phyloP scores from a whole-genome alignment of 2,113 vertebrate species.

The Chlorodrepanis virens region DNA sequence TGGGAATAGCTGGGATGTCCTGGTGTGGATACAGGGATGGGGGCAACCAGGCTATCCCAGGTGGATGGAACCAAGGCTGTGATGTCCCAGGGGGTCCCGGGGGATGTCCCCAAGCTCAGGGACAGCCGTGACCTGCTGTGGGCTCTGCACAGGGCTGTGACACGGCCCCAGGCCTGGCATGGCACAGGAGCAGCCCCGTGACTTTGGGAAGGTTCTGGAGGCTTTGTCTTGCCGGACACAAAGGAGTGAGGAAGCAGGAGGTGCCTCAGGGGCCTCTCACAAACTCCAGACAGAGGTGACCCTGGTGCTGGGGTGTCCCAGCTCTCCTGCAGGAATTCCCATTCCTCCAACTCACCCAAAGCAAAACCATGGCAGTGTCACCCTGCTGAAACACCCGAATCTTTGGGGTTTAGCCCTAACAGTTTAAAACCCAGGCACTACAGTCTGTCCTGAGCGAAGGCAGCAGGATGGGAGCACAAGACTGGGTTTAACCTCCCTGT shows the following conservation, averaged over 20 bases:
- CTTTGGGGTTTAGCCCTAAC: neutral
- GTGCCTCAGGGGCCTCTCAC: neutral
- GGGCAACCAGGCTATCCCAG: neutral
- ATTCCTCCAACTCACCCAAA: neutral
- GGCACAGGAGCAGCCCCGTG: neutral
- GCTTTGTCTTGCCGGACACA: accelerated
- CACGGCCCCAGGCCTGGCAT: accelerated
- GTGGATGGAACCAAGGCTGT: no score
- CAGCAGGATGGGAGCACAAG: neutral
- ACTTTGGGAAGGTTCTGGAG: accelerated
- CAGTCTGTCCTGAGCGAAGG: neutral
- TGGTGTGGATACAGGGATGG: accelerated
- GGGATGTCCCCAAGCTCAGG: neutral
- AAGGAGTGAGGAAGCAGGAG: neutral
- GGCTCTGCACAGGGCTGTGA: neutral
- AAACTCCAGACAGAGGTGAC: accelerated
- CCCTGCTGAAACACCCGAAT: neutral
- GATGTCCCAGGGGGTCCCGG: accelerated
- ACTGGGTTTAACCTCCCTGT: neutral
- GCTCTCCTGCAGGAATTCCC: neutral
- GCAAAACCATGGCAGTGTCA: neutral
- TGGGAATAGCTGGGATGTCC: neutral
- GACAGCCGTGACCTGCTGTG: accelerated
- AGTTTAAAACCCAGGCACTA: accelerated
- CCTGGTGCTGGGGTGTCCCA: accelerated